A percentile compares a stretch with the other conserved stretches of the same genome.
phyloP scores from a whole-genome alignment of 2,888 invertebrate species.

The Allacma fusca region DNA sequence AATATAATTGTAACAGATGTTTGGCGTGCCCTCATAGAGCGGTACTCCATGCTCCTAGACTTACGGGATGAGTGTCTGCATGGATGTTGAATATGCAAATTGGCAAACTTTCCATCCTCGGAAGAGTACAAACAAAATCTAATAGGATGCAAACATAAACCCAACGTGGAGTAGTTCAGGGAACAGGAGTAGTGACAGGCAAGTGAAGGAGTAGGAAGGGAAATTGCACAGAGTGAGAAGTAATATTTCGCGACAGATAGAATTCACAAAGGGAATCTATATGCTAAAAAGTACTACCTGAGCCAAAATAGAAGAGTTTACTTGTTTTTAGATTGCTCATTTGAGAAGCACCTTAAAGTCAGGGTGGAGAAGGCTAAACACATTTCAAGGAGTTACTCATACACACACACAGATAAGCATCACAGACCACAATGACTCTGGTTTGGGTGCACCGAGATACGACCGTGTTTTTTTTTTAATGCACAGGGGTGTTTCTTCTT shows the following conservation, averaged over 20 bases:
- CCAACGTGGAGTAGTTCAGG: not conserved
- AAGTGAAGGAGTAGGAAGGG: not conserved
- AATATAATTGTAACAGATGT: slow-evolving; percentile 24
- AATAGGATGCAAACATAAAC: not conserved
- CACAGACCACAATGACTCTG: too few relatives aligned
- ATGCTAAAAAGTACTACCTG: not conserved
- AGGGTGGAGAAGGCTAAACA: not conserved
- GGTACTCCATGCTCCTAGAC: not conserved
- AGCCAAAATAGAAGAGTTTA: not conserved
- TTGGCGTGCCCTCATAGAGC: not conserved
- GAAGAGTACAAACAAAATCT: slow-evolving; percentile 17
- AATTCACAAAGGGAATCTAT: slow-evolving; percentile 16
- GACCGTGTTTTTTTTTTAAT: too few relatives aligned
- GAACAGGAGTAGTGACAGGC: slow-evolving; percentile 1
- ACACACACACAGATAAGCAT: not conserved
- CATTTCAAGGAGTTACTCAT: not conserved
- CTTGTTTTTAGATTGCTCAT: not conserved
- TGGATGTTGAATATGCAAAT: slow-evolving; percentile 29
- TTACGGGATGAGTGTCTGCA: not conserved
- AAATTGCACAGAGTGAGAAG: slow-evolving; percentile 7
- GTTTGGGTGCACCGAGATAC: too few relatives aligned
- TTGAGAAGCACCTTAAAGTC: not conserved
- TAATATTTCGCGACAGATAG: slow-evolving; percentile 21
- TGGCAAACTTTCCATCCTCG: slow-evolving; percentile 31
- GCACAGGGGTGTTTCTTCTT: too few relatives aligned